These are phyloP conservation scores for Centroberyx gerrardi DNA, from an alignment of 2,797 vertebrate genomes.

Conservation along the genomic window DNA sequence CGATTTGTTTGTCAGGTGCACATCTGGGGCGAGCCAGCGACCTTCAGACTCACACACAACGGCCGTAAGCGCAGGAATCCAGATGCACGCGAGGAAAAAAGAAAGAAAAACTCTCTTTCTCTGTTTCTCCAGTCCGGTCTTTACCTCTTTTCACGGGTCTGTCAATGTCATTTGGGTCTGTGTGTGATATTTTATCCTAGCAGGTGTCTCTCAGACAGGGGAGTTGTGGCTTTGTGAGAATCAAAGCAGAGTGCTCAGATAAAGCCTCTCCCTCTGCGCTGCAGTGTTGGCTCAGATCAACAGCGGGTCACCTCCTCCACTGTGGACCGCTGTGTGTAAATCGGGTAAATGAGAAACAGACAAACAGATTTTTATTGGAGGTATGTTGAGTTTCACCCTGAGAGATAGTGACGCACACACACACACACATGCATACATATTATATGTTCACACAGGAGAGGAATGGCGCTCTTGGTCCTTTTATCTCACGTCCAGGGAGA, in stretches of 20 bases:
- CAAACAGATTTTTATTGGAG: slow-evolving; percentile 47
- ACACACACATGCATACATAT: slow-evolving; percentile 4
- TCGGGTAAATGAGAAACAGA: slow-evolving; percentile 17
- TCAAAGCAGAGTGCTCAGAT: slow-evolving; percentile 47
- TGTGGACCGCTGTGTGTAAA: slow-evolving; percentile 9
- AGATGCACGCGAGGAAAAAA: slow-evolving; percentile 58
- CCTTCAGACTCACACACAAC: slow-evolving; percentile 54
- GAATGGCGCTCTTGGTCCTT: slow-evolving; percentile 8
- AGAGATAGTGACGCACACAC: slow-evolving; percentile 34
- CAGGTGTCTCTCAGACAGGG: slow-evolving; percentile 55
- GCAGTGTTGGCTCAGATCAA: slow-evolving; percentile 36
- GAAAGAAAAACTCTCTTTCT: slow-evolving; percentile 22
- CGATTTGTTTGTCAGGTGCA: slow-evolving; percentile 75
- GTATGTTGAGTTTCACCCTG: slow-evolving; percentile 35
- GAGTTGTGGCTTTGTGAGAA: slow-evolving; percentile 51
- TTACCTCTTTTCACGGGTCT: slow-evolving; percentile 59
- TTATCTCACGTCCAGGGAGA: slow-evolving; percentile 51
- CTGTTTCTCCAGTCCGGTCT: not conserved
- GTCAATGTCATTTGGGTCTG: slow-evolving; percentile 73
- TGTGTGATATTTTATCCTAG: slow-evolving; percentile 69
- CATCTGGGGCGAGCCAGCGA: slow-evolving; percentile 56
- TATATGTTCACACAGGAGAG: slow-evolving; percentile 1
- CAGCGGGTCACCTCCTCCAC: slow-evolving; percentile 56
- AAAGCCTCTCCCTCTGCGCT: slow-evolving; percentile 48
- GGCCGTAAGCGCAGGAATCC: slow-evolving; percentile 63